phyloP scores from a whole-genome alignment of 2,888 invertebrate genomes.

The Charanyca ferruginea region DNA sequence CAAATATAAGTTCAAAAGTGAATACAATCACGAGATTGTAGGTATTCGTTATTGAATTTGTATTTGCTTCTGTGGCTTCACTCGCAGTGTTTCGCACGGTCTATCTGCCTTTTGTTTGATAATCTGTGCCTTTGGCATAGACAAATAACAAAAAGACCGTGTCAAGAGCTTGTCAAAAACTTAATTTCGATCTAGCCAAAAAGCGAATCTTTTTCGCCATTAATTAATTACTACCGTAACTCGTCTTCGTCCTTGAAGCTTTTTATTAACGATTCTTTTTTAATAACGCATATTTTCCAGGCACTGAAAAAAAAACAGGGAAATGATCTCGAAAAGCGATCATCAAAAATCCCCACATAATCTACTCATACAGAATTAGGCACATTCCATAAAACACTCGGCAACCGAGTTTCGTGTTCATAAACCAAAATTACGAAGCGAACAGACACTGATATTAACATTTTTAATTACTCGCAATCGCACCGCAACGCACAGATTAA shows the following conservation, averaged over 20 bases:
- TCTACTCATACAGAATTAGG: slow-evolving; percentile 37
- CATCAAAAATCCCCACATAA: slow-evolving; percentile 26
- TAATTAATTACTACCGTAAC: not conserved
- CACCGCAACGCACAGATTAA: slow-evolving; percentile 69
- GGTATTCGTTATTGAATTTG: no score
- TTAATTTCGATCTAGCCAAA: not conserved
- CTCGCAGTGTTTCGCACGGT: no score
- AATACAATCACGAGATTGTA: no score
- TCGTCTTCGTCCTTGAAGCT: not conserved
- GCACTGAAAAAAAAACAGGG: not conserved
- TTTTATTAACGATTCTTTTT: not conserved
- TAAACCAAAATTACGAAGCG: slow-evolving; percentile 60
- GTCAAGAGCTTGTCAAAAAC: not conserved
- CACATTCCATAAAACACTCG: slow-evolving; percentile 54
- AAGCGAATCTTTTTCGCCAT: not conserved
- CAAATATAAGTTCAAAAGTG: no score
- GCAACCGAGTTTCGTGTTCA: slow-evolving; percentile 50
- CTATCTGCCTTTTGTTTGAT: no score
- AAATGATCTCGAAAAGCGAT: slow-evolving; percentile 2
- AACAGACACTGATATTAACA: slow-evolving; percentile 64
- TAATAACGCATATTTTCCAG: not conserved
- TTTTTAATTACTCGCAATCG: slow-evolving; percentile 68
- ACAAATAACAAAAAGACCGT: no score
- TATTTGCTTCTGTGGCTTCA: no score
- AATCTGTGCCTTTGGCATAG: slow-evolving; percentile 5